Percentiles rank a stretch among this genome's conserved stretches.
phyloP scores from a whole-genome alignment of 53 echinoderm and acorn worm species.

The Henricia sp. region DNA sequence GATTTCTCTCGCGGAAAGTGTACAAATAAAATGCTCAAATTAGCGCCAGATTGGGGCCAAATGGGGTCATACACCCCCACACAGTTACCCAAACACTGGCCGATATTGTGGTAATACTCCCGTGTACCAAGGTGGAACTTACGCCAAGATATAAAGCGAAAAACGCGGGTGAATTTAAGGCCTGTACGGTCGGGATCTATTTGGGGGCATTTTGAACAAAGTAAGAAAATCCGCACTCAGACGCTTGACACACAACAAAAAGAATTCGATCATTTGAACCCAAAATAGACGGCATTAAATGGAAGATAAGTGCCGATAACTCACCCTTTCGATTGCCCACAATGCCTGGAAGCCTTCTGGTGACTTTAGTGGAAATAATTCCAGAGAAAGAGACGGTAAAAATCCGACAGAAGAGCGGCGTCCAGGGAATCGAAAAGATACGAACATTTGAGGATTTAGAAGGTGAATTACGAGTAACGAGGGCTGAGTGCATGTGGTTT shows the following conservation, averaged over 20 bases:
- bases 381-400: slow-evolving; percentile 53
- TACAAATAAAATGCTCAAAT: slow-evolving; percentile 74
- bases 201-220: slow-evolving; percentile 85
- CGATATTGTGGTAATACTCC: slow-evolving; percentile 56
- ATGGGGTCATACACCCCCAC: slow-evolving; percentile 66
- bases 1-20: slow-evolving; percentile 65
- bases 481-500: slow-evolving; percentile 80
- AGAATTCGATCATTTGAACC: slow-evolving; percentile 61
- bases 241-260: slow-evolving; percentile 69
- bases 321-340: slow-evolving; percentile 44
- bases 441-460: slow-evolving; percentile 75
- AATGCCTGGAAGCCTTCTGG: slow-evolving; percentile 49
- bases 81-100: slow-evolving; percentile 57
- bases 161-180: slow-evolving; percentile 47
- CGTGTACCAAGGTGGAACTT: slow-evolving; percentile 64
- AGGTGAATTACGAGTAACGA: slow-evolving; percentile 72
- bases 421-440: slow-evolving; percentile 65
- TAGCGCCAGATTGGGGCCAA: slow-evolving; percentile 72
- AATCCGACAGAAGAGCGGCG: slow-evolving; percentile 65
- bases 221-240: slow-evolving; percentile 67
- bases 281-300: slow-evolving; percentile 70
- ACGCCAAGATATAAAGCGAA: slow-evolving; percentile 21
- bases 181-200: slow-evolving; percentile 51
- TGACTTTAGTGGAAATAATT: slow-evolving; percentile 34
- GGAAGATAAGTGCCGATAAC: slow-evolving; percentile 58